Percentiles rank a stretch among this genome's conserved stretches.
Evolutionary conservation across 2,113 vertebrate species (phyloP).

Genomic region (Charina bottae): DNA sequence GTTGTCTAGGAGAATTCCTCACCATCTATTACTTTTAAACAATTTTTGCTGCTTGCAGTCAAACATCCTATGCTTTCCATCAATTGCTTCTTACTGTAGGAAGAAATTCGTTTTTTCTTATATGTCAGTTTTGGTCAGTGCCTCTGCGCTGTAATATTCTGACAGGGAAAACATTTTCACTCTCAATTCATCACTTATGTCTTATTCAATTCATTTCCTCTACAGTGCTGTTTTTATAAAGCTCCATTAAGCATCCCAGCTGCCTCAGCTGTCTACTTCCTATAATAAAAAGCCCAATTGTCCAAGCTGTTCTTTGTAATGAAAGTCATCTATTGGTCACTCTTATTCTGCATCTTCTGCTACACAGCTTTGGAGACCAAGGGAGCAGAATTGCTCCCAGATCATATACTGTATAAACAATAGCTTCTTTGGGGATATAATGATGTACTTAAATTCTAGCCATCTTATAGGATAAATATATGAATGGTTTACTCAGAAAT

Average conservation of each 20-base stretch:
- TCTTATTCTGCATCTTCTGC: neutral
- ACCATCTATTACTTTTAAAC: neutral
- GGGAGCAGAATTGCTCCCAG: neutral
- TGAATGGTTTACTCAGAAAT: neutral
- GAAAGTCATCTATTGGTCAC: neutral
- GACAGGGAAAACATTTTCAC: neutral
- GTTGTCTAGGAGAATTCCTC: neutral
- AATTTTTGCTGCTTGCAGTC: neutral
- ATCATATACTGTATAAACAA: conserved; percentile 6
- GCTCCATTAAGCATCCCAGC: neutral
- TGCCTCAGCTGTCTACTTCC: neutral
- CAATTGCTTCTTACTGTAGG: neutral
- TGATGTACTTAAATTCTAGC: neutral
- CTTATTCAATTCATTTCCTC: neutral
- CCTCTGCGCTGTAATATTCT: neutral
- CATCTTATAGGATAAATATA: neutral
- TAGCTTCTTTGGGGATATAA: neutral
- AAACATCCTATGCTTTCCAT: neutral
- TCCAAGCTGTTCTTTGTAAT: neutral
- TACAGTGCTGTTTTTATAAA: neutral
- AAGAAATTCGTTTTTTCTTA: neutral
- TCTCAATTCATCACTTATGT: neutral
- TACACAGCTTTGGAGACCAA: neutral
- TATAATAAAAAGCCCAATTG: neutral
- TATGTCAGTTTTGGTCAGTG: neutral